phyloP scores from a whole-genome alignment of 2,888 invertebrate genomes.

The Cynaeus angustus region DNA sequence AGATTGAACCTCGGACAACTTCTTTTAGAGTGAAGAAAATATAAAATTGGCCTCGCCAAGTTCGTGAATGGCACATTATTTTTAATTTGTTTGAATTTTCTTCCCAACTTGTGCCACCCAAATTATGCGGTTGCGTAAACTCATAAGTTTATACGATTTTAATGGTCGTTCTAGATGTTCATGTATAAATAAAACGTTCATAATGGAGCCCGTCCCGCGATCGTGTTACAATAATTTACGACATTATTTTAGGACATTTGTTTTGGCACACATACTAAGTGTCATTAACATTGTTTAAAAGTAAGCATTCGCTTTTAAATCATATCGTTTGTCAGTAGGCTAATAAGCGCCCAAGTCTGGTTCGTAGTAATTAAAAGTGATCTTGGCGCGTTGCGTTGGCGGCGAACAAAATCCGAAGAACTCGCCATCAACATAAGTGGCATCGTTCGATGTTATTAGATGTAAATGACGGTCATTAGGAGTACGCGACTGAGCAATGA shows the following conservation, averaged over 20 bases:
- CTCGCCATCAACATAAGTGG: constrained; percentile 57
- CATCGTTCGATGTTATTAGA: constrained; percentile 61
- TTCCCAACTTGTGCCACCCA: not conserved
- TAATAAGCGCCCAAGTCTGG: constrained; percentile 33
- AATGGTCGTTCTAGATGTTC: constrained; percentile 43
- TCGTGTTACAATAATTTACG: constrained; percentile 49
- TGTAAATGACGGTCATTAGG: constrained; percentile 63
- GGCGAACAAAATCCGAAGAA: constrained; percentile 49
- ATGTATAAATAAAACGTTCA: constrained; percentile 42
- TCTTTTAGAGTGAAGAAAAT: too few species aligned
- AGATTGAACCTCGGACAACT: too few species aligned
- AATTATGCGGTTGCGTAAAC: constrained; percentile 38
- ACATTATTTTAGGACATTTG: constrained; percentile 49
- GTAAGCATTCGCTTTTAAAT: constrained; percentile 45
- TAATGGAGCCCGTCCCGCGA: constrained; percentile 38
- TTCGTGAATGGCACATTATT: too few species aligned
- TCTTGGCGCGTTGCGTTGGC: constrained; percentile 22
- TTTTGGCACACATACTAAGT: constrained; percentile 47
- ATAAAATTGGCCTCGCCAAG: too few species aligned
- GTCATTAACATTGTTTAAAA: constrained; percentile 49
- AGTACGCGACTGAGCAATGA: constrained; percentile 59
- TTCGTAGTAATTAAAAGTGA: constrained; percentile 37
- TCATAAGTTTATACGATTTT: constrained; percentile 48
- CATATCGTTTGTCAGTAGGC: constrained; percentile 48
- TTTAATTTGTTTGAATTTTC: too few species aligned